Conservation (phyloP, 2,113 vertebrate genomes). For the Clarias batrachus region DNA sequence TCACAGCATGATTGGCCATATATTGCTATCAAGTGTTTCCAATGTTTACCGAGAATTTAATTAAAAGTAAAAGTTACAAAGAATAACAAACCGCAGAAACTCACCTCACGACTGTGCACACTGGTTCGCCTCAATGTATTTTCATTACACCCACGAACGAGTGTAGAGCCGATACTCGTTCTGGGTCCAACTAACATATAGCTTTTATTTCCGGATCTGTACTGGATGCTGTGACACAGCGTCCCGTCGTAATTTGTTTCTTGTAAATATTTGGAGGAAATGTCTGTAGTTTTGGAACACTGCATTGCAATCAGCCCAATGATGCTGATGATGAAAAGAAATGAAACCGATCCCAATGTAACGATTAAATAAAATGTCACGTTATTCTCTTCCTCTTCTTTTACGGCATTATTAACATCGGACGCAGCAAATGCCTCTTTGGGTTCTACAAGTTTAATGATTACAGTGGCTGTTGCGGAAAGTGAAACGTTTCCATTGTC, state of each 20-base stretch:
- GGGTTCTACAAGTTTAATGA: slow-evolving; percentile 53
- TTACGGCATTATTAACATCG: slow-evolving; percentile 53
- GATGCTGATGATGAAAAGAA: slow-evolving; percentile 59
- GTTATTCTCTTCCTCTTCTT: slow-evolving; percentile 45
- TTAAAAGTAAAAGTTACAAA: no score
- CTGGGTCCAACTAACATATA: slow-evolving; percentile 69
- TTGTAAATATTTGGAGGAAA: slow-evolving; percentile 61
- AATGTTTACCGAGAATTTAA: neutral
- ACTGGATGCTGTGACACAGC: slow-evolving; percentile 71
- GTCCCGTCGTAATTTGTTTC: slow-evolving; percentile 60
- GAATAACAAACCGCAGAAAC: neutral
- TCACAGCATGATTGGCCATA: neutral
- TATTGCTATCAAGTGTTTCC: no score
- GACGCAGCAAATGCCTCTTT: slow-evolving; percentile 56
- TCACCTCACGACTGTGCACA: slow-evolving; percentile 17
- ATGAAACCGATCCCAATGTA: slow-evolving; percentile 61
- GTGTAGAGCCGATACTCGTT: slow-evolving; percentile 66
- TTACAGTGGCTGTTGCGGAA: slow-evolving; percentile 54
- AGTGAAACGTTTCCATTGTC: slow-evolving; percentile 59
- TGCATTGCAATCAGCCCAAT: slow-evolving; percentile 57
- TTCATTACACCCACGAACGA: slow-evolving; percentile 44
- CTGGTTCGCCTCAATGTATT: slow-evolving; percentile 40
- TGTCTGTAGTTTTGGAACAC: slow-evolving; percentile 58
- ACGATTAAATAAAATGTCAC: slow-evolving; percentile 61
- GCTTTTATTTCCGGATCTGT: slow-evolving; percentile 67